Evolutionary conservation across 1,140 invertebrate species (phyloP).

Genomic region (Drosophila subobscura): DNA sequence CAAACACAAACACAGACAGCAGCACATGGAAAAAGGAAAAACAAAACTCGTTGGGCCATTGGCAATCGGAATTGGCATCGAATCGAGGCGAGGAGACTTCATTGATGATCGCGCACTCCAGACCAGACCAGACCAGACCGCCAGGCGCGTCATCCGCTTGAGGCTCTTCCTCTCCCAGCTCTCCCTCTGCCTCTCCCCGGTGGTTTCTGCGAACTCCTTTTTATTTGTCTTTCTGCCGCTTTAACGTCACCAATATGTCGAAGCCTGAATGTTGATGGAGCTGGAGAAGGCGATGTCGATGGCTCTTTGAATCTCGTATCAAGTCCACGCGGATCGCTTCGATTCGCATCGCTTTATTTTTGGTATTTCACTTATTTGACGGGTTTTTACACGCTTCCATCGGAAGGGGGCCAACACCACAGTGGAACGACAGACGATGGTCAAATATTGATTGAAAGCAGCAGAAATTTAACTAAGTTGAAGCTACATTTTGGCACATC

Average conservation of each 20-base stretch:
- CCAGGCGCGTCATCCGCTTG: slow-evolving; percentile 65
- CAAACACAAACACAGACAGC: not conserved
- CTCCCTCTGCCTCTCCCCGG: not conserved
- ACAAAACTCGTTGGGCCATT: slow-evolving; percentile 8
- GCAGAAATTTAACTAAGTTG: too few species aligned
- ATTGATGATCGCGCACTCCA: slow-evolving; percentile 63
- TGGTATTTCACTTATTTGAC: slow-evolving; percentile 71
- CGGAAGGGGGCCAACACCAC: slow-evolving; percentile 12
- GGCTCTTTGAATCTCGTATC: slow-evolving; percentile 55
- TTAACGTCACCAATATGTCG: slow-evolving; percentile 77
- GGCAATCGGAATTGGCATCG: slow-evolving; percentile 33
- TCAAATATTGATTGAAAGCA: not conserved
- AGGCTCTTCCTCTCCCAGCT: not conserved
- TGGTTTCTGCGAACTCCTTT: slow-evolving; percentile 61
- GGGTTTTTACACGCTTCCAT: slow-evolving; percentile 63
- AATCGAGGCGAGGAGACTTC: slow-evolving; percentile 49
- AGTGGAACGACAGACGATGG: slow-evolving; percentile 26
- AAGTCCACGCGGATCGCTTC: slow-evolving; percentile 50
- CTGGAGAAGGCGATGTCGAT: slow-evolving; percentile 22
- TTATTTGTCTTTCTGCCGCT: slow-evolving; percentile 25
- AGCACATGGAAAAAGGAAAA: not conserved
- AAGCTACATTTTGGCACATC: too few species aligned
- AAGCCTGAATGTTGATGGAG: slow-evolving; percentile 24
- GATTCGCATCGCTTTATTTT: slow-evolving; percentile 72
- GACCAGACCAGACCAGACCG: slow-evolving; percentile 52